phyloP scores from a whole-genome alignment of 1,140 invertebrate genomes.

The Procambarus virginalis region DNA sequence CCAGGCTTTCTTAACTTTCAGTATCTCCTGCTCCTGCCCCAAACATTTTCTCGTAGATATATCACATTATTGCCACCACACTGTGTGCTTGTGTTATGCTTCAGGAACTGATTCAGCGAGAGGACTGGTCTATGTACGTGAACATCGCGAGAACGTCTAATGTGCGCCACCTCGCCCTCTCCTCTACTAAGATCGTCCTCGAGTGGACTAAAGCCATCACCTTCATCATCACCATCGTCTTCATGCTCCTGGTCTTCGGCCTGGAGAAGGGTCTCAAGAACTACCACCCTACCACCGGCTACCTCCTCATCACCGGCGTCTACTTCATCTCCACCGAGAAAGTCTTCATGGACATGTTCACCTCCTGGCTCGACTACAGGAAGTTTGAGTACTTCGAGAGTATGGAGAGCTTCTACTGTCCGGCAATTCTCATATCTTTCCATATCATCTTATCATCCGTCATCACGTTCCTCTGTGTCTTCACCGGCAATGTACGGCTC shows the following conservation, averaged over 20 bases:
- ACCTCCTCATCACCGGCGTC: constrained; percentile 80
- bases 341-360: constrained; percentile 73
- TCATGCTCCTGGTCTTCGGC: constrained; percentile 83
- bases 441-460: constrained; percentile 58
- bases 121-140: constrained; percentile 85
- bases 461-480: constrained; percentile 74
- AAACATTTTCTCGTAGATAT: too few relatives aligned
- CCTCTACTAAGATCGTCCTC: constrained; percentile 85
- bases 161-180: constrained; percentile 86
- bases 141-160: constrained; percentile 83
- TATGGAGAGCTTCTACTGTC: constrained; percentile 70
- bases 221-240: constrained; percentile 86
- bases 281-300: constrained; percentile 81
- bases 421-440: constrained; percentile 60
- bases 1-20: too few relatives aligned
- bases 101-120: constrained; percentile 81
- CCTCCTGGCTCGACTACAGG: constrained; percentile 58
- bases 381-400: constrained; percentile 67
- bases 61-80: too few relatives aligned
- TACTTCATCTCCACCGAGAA: constrained; percentile 86
- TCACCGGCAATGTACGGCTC: constrained; percentile 77
- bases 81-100: too few relatives aligned
- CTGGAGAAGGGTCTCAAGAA: constrained; percentile 84
- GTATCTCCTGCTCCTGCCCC: too few relatives aligned
- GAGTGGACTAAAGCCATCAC: constrained; percentile 89